Evolutionary conservation across 2,113 vertebrate species (phyloP), one percentile per base, ranked within the genome.

Genomic region (Cettia cetti): DNA sequence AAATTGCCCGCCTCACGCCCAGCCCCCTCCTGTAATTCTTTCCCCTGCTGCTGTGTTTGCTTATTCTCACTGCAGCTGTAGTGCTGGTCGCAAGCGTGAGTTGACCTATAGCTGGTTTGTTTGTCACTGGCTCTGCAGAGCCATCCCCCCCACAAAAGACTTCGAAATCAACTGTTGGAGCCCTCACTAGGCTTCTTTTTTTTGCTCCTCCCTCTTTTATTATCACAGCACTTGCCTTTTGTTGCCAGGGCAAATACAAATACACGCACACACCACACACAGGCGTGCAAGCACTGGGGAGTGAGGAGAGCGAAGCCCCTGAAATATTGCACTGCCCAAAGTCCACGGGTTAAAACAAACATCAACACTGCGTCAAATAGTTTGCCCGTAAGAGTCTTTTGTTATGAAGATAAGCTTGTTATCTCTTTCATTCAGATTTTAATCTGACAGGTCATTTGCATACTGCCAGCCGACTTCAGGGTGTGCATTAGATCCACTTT

Each of bases 351-450:
- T 97, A 97, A 98, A 98, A 98, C 97, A 98, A 98, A 98, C 97
- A 98, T 97, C 97, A 97, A 98, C 97, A 97, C 94, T 56, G 92
- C 95, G 94, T 96, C 94, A 91, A 96, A 97, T 94, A 93, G 96
- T 97, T 97, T 96, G 97, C 94, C 95, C n/a, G 39, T 95, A 96
- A 97, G 93, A 94, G 85, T 95, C 97, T 97, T 98, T 98, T 98
- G 97, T 98, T 98, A 98, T 98, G 98, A 97, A 98, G 97, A 98
- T 98, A 97, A 89, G 98, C 96, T 96, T 97, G 94, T 98, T 97
- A 98, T 97, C 97, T 97, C 97, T 96, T 97, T 97, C 97, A 97
- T 97, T 97, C 97, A 98, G 98, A 98, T 98, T 92, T 97, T 97
- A 98, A 98, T 98, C 97, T 97, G 97, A 97, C 97, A 96, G 97